Base-by-base conservation (phyloP, 2,113 vertebrate genomes). In the Philantomba maxwellii region DNA sequence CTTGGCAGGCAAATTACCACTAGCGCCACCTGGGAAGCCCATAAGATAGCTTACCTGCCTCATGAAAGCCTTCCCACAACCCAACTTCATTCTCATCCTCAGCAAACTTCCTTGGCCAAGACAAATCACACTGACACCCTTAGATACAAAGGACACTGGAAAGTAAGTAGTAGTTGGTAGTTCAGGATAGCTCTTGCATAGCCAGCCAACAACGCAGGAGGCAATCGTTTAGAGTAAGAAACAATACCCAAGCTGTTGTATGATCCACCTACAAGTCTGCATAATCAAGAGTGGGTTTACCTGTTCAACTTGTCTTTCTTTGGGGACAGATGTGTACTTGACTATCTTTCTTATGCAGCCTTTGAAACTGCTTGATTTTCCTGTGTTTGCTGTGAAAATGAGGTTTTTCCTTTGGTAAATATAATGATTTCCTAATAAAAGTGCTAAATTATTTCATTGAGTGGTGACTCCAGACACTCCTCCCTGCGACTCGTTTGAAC, bases 401-500 rank as follows among this genome's bases (percentile, higher is more conserved):
- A 98, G 90, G 39, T 47, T 97, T 96, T 53, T 94, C 96, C 92
- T 91, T 98, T 62, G 57, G 92, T 96, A 94, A 95, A 92, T 85
- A 85, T 33, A 94, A 96, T 9, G 16, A 96, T 96, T 97, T 95
- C 53, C 75, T 94, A 95, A 95, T 95, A 93, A 70, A 97, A 94
- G 55, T 83, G 78, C 51, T 90, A 64, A 93, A 95, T 94, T 95
- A 93, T 81, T 92, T 94, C 75, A 91, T 5, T 45, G 55, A 97
- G 53, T 82, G 81, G 89, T 62, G 90, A 45, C 85, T 96, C 93
- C 66, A 96, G 91, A 77, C 26, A 89, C 47, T 86, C 25, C 15
- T 89, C 89, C 57, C 49, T 93, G 64, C 36, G 84, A 91, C 77
- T 87, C 45, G 60, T 93, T 88, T 70, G 64, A 97, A 88, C 62